Evolutionary conservation across 2,888 invertebrate genomes (phyloP).

Genomic region (Ditula angustiorana): DNA sequence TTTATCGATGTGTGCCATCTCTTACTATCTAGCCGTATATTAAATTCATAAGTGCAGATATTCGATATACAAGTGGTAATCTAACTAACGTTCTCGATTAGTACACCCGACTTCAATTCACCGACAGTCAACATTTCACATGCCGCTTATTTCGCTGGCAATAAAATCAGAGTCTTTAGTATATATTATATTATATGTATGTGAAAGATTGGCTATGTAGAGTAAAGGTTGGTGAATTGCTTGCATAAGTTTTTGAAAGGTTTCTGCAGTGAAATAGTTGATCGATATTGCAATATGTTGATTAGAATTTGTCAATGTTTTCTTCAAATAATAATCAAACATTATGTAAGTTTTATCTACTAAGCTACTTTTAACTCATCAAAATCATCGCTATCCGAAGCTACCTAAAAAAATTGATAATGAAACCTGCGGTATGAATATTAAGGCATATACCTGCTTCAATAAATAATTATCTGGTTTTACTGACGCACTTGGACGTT

Average conservation of each 20-base stretch:
- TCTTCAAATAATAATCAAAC: too few relatives aligned
- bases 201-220: too few relatives aligned
- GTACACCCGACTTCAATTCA: background rate
- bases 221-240: too few relatives aligned
- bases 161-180: background rate
- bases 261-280: too few relatives aligned
- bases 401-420: constrained; percentile 14
- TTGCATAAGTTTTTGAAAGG: too few relatives aligned
- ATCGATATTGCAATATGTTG: too few relatives aligned
- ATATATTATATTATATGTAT: background rate
- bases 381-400: background rate
- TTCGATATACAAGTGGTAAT: constrained; percentile 8
- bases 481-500: constrained; percentile 29
- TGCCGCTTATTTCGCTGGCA: background rate
- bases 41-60: constrained; percentile 23
- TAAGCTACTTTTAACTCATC: background rate
- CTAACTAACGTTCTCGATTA: background rate
- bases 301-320: too few relatives aligned
- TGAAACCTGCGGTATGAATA: constrained; percentile 14
- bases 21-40: constrained; percentile 19
- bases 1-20: constrained; percentile 33
- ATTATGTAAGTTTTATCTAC: too few relatives aligned
- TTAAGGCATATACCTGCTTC: constrained; percentile 14
- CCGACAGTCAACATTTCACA: background rate
- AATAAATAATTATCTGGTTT: constrained; percentile 31